These are phyloP conservation scores for Lacanobia wlatinum DNA, from an alignment of 2,888 invertebrate genomes.

Conservation along the genomic window DNA sequence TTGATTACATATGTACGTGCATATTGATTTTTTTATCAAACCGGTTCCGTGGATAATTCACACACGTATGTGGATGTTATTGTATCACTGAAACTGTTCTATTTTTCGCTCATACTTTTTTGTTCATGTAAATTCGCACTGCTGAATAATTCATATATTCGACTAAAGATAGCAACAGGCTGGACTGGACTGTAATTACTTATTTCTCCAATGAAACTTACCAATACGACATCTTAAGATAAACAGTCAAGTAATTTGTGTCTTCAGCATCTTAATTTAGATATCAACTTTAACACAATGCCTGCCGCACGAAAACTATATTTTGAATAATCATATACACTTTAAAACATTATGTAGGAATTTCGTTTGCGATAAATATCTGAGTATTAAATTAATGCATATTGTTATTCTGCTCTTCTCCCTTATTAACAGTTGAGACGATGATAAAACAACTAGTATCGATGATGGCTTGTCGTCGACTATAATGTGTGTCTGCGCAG, in stretches of 20 bases:
- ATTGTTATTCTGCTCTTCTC: slow-evolving; percentile 51
- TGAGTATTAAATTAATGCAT: slow-evolving; percentile 49
- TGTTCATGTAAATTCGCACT: slow-evolving; percentile 42
- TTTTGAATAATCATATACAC: slow-evolving; percentile 55
- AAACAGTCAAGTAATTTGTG: slow-evolving; percentile 29
- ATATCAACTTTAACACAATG: slow-evolving; percentile 43
- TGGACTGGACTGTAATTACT: slow-evolving; percentile 26
- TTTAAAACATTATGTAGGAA: slow-evolving; percentile 44
- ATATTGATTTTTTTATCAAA: slow-evolving; percentile 83
- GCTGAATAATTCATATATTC: slow-evolving; percentile 50
- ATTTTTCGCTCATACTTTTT: slow-evolving; percentile 42
- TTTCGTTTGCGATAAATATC: slow-evolving; percentile 60
- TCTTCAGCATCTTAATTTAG: slow-evolving; percentile 42
- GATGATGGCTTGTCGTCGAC: slow-evolving; percentile 77
- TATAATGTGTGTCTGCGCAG: slow-evolving; percentile 65
- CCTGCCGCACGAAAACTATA: slow-evolving; percentile 31
- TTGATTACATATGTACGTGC: slow-evolving; percentile 76
- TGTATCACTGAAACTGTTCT: slow-evolving; percentile 43
- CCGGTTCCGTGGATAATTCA: slow-evolving; percentile 75
- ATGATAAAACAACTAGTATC: slow-evolving; percentile 73
- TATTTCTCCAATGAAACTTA: slow-evolving; percentile 23
- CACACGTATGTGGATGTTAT: slow-evolving; percentile 37
- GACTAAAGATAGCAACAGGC: slow-evolving; percentile 43
- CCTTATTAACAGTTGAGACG: slow-evolving; percentile 56
- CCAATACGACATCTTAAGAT: slow-evolving; percentile 35